Evolutionary conservation across 2,113 vertebrate genomes (phyloP), one percentile per base, ranked within the genome.

Genomic region (Ciconia maguari): DNA sequence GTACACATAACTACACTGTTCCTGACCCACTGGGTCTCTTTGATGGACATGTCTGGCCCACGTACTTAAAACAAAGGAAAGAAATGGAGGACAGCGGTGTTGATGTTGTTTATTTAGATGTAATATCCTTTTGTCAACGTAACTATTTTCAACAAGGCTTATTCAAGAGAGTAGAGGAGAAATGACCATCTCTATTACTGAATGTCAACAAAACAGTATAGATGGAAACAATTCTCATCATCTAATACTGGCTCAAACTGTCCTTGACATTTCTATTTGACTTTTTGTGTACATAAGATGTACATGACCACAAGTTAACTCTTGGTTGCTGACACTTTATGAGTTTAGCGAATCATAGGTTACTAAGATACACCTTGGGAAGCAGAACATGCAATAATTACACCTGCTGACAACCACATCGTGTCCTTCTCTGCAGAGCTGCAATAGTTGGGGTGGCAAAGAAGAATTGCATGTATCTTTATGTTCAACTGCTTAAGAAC

Each of bases 11-110:
- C 87, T 99, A 97, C 79, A 7, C 70, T 2, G 97, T 98, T 93
- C 98, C 98, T 42, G 99, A 99, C 51, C 98, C 98, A 10, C 98
- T 98, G 0, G 97, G 98, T 90, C 97, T 99, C 78, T 99, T 99
- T 22, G 98, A 98, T 5, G 98, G 98, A 38, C 98, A 98, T 2
- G 98, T 99, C 69, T 99, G 98, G 98, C 98, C 98, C 89, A 98
- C 98, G 98, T 99, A 98, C 70, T 90, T 98, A 94, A 99, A 98
- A 87, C 98, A 99, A 49, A 98, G 97, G 77, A 96, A 90, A 30
- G 97, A 98, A 94, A 99, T 99, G 98, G 98, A 99, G 78, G 75
- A 89, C 19, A 93, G 94, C 2, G 70, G 38, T 38, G 98, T 98
- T 97, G 98, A 98, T 57, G 97, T 98, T 62, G 95, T 64, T 89